Conservation (phyloP, 2,113 vertebrate species). For the Todiramphus saurophagus region DNA sequence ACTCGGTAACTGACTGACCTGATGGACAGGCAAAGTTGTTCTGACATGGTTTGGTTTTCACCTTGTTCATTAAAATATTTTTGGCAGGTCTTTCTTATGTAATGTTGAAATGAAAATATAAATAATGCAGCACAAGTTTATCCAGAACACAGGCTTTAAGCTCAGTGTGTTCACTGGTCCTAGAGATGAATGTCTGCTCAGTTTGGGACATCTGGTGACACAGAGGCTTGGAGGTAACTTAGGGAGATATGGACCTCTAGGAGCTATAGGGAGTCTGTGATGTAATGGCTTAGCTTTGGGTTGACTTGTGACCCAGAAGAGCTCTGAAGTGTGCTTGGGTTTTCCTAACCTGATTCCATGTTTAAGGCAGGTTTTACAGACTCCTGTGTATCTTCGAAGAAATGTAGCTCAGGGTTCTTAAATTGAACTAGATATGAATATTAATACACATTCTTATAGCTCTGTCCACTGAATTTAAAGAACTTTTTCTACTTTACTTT, state of each 20-base stretch:
- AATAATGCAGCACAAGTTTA: neutral
- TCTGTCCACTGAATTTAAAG: neutral
- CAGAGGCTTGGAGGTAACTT: neutral
- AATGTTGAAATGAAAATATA: neutral
- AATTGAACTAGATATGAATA: neutral
- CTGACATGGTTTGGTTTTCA: neutral
- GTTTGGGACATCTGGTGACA: neutral
- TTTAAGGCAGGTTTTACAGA: neutral
- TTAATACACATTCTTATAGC: neutral
- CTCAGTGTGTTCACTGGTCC: neutral
- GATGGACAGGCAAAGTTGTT: neutral
- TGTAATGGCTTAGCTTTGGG: neutral
- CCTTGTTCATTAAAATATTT: neutral
- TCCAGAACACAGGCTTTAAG: neutral
- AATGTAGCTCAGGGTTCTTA: neutral
- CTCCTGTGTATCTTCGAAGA: neutral
- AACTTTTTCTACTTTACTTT: neutral
- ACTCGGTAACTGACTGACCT: neutral
- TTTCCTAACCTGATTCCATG: rapidly evolving
- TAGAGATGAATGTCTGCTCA: neutral
- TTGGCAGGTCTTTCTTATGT: neutral
- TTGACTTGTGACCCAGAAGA: neutral
- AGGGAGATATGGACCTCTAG: neutral
- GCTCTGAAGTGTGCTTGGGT: neutral
- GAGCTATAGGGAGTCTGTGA: neutral